phyloP scores from a whole-genome alignment of 2,888 invertebrate species.

The Cheilosia scutellata region DNA sequence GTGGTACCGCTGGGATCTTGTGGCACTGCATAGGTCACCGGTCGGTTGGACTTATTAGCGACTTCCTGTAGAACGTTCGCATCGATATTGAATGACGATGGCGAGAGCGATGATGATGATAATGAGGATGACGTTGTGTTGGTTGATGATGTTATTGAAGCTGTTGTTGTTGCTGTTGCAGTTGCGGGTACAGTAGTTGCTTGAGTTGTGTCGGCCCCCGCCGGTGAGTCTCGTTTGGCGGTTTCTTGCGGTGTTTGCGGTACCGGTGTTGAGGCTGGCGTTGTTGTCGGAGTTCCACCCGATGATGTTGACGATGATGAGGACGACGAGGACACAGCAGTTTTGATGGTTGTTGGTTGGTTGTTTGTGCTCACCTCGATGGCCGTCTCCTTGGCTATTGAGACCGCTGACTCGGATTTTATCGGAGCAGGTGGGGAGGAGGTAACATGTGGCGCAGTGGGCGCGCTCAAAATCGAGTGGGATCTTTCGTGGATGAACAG shows the following conservation, averaged over 20 bases:
- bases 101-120: slow-evolving; percentile 50
- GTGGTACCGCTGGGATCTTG: slow-evolving; percentile 80
- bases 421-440: slow-evolving; percentile 73
- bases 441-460: slow-evolving; percentile 54
- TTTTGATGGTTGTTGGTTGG: slow-evolving; percentile 61
- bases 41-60: slow-evolving; percentile 83
- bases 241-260: slow-evolving; percentile 78
- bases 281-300: slow-evolving; percentile 85
- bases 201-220: slow-evolving; percentile 62
- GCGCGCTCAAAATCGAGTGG: slow-evolving; percentile 85
- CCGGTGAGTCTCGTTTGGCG: slow-evolving; percentile 76
- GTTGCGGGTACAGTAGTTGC: slow-evolving; percentile 63
- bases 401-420: slow-evolving; percentile 80
- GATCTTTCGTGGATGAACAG: slow-evolving; percentile 96
- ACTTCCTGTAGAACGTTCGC: slow-evolving; percentile 79
- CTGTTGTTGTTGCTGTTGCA: slow-evolving; percentile 60
- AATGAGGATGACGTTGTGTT: slow-evolving; percentile 60
- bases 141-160: slow-evolving; percentile 46
- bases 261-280: slow-evolving; percentile 83
- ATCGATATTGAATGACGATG: slow-evolving; percentile 58
- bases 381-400: slow-evolving; percentile 86
- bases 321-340: slow-evolving; percentile 65
- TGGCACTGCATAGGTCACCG: slow-evolving; percentile 88
- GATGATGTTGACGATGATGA: slow-evolving; percentile 84
- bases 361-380: slow-evolving; percentile 49